These are phyloP conservation scores for Adineta ricciae DNA, from an alignment of 2,888 invertebrate genomes.

Conservation along the genomic window DNA sequence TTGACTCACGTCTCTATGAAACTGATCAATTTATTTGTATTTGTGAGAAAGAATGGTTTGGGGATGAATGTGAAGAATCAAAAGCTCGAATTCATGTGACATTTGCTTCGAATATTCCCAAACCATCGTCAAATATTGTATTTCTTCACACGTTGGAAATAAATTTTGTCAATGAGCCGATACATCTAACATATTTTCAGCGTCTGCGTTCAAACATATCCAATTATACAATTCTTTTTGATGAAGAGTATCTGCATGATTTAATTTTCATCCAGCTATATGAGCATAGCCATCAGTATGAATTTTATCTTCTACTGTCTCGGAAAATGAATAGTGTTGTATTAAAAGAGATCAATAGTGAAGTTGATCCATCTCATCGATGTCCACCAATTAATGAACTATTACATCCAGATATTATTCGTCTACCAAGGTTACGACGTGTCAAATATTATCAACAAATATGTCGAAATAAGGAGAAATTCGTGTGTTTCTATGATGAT, in stretches of 20 bases:
- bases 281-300: background rate
- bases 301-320: background rate
- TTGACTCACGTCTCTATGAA: background rate
- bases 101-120: background rate
- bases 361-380: background rate
- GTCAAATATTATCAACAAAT: background rate
- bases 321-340: background rate
- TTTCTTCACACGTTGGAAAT: background rate
- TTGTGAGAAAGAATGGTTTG: background rate
- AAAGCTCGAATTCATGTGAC: background rate
- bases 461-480: background rate
- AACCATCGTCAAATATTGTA: background rate
- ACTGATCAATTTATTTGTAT: background rate
- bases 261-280: background rate
- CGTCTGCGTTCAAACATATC: background rate
- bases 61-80: background rate
- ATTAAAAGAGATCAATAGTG: too few relatives aligned
- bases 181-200: background rate
- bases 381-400: background rate
- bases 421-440: background rate
- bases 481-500: background rate
- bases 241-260: background rate
- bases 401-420: background rate
- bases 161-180: background rate
- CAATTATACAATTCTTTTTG: background rate